Evolutionary conservation across 2,797 vertebrate genomes (phyloP).

Genomic region (Sardinella longiceps): DNA sequence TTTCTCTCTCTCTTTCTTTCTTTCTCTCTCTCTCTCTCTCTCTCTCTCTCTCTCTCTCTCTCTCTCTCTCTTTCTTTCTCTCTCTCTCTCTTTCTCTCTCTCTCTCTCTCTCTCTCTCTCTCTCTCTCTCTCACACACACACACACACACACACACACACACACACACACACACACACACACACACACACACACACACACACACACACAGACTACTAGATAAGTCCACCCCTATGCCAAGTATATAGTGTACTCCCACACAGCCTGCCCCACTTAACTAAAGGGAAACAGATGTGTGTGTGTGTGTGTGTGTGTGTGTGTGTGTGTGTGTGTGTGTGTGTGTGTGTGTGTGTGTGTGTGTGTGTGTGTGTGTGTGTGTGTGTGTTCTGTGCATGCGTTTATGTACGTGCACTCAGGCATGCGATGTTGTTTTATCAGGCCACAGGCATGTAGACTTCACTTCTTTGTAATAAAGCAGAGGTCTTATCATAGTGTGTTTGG

Average conservation of each 20-base stretch:
- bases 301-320: conserved; percentile 13
- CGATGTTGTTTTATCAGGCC: conserved; percentile 44
- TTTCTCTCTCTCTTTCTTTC: too few species aligned
- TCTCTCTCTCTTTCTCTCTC: too few species aligned
- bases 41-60: too few species aligned
- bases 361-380: conserved; percentile 16
- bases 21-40: too few species aligned
- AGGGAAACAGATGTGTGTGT: conserved; percentile 12
- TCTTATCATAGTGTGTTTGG: background rate
- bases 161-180: background rate
- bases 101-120: too few species aligned
- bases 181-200: conserved; percentile 13
- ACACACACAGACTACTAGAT: background rate
- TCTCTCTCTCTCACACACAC: too few species aligned
- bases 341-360: conserved; percentile 19
- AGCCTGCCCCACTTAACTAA: conserved; percentile 15
- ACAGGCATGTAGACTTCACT: conserved; percentile 32
- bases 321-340: background rate
- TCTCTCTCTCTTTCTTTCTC: too few species aligned
- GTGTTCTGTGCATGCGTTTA: conserved; percentile 5
- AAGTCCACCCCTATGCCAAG: background rate
- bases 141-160: background rate
- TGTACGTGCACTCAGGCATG: background rate
- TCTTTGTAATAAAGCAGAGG: conserved; percentile 15
- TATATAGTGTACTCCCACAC: conserved; percentile 11